Percentiles rank a stretch among this genome's conserved stretches.
These are phyloP conservation scores for Anoplophora glabripennis DNA, from an alignment of 1,140 invertebrate genomes.

Conservation along the genomic window DNA sequence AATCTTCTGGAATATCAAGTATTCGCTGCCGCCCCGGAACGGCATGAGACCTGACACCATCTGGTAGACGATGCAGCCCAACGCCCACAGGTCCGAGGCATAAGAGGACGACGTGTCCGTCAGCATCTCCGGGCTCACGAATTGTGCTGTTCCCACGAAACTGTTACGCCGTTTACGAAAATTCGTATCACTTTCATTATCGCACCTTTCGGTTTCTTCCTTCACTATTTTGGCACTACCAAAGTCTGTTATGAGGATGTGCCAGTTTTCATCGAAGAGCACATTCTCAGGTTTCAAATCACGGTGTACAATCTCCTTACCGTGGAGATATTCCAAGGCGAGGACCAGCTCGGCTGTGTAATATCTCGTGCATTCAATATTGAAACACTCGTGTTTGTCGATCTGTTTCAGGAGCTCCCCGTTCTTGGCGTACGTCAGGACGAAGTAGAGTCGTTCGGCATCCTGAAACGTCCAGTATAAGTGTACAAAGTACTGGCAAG, in stretches of 20 bases:
- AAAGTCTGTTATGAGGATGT: constrained; percentile 96
- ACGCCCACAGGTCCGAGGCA: constrained; percentile 95
- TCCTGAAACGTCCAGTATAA: constrained; percentile 98
- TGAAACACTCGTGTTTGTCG: constrained; percentile 87
- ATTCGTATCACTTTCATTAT: constrained; percentile 41
- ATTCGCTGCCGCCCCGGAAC: constrained; percentile 90
- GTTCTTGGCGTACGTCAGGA: constrained; percentile 91
- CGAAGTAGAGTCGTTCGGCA: constrained; percentile 89
- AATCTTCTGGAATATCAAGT: constrained; percentile 96
- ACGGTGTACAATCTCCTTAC: constrained; percentile 87
- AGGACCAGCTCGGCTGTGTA: constrained; percentile 91
- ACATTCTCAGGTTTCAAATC: constrained; percentile 91
- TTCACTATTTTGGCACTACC: constrained; percentile 86
- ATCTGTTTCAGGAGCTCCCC: constrained; percentile 92
- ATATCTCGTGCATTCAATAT: constrained; percentile 82
- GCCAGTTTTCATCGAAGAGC: constrained; percentile 89
- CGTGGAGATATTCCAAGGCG: constrained; percentile 90
- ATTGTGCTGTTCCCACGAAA: constrained; percentile 88
- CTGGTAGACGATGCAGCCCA: constrained; percentile 97
- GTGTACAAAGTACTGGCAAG: constrained; percentile 83
- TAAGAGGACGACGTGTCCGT: constrained; percentile 75
- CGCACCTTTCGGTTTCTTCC: constrained; percentile 33
- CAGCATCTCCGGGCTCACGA: constrained; percentile 94
- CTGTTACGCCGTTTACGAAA: constrained; percentile 62
- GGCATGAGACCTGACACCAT: constrained; percentile 92